Evolutionary conservation across 2,113 vertebrate genomes (phyloP).

Genomic region (Pogona vitticeps): DNA sequence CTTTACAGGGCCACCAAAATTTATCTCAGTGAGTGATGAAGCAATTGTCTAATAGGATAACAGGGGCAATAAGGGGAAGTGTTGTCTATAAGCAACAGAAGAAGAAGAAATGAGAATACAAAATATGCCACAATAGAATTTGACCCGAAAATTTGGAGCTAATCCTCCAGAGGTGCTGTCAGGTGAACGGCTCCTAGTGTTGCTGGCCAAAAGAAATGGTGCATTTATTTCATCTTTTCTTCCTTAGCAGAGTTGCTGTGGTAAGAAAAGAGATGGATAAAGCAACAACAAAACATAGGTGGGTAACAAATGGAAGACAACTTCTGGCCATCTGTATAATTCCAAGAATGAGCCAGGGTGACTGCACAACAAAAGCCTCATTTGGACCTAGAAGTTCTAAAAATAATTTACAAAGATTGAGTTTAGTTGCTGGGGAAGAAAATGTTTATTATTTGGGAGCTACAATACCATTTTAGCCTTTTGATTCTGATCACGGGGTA

Average conservation of each 20-base stretch:
- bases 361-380: not conserved
- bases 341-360: not conserved
- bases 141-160: constrained; percentile 26
- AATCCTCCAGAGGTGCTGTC: constrained; percentile 25
- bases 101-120: constrained; percentile 53
- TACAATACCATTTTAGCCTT: too few species aligned
- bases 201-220: not conserved
- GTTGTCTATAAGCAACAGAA: constrained; percentile 50
- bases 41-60: constrained; percentile 43
- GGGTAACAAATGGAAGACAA: not conserved
- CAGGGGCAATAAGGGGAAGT: constrained; percentile 46
- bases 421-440: not conserved
- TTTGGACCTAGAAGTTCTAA: not conserved
- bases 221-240: not conserved
- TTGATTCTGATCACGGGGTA: too few species aligned
- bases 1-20: constrained; percentile 36
- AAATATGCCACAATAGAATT: constrained; percentile 49
- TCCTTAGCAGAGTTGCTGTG: not conserved
- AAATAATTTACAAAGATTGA: not conserved
- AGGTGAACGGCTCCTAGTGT: not conserved
- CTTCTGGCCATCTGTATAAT: not conserved
- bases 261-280: not conserved
- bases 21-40: constrained; percentile 25
- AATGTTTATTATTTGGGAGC: not conserved
- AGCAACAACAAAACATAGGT: not conserved